A percentile compares a stretch with the other conserved stretches of the same genome.
These are phyloP conservation scores for Ecliptopera silaceata DNA, from an alignment of 2,888 invertebrate genomes.

Conservation along the genomic window DNA sequence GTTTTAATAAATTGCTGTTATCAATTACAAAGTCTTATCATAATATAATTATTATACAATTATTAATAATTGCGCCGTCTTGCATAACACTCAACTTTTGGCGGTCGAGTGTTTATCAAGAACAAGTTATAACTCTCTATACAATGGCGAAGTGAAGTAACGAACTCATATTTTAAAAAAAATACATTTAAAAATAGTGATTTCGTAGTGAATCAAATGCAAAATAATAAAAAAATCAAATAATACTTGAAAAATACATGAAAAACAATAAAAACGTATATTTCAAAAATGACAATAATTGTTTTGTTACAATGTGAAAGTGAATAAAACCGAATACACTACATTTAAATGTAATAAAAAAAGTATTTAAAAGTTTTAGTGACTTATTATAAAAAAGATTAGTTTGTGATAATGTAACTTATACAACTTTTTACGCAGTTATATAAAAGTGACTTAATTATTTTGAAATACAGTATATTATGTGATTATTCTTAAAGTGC, in stretches of 20 bases:
- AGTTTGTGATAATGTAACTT: constrained; percentile 9
- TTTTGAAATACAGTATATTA: no score
- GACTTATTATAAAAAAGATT: neutral
- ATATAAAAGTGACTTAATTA: no score
- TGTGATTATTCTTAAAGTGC: no score
- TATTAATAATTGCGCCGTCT: constrained; percentile 30
- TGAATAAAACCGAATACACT: no score
- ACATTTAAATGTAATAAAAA: no score
- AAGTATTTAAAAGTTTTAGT: no score
- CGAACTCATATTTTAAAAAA: neutral
- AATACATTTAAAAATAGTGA: no score
- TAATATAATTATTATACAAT: neutral
- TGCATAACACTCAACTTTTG: constrained; percentile 39
- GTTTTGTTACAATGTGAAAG: neutral
- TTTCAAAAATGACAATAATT: no score
- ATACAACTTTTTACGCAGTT: no score
- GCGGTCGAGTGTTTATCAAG: constrained; percentile 45
- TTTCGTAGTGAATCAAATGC: no score
- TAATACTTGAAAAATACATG: no score
- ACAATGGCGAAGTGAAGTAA: neutral
- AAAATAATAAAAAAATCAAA: neutral
- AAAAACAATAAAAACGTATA: no score
- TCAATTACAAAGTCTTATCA: neutral
- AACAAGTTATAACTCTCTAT: constrained; percentile 41
- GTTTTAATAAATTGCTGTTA: neutral